These are phyloP conservation scores for Dione juno DNA, from an alignment of 2,888 invertebrate species.

Conservation along the genomic window DNA sequence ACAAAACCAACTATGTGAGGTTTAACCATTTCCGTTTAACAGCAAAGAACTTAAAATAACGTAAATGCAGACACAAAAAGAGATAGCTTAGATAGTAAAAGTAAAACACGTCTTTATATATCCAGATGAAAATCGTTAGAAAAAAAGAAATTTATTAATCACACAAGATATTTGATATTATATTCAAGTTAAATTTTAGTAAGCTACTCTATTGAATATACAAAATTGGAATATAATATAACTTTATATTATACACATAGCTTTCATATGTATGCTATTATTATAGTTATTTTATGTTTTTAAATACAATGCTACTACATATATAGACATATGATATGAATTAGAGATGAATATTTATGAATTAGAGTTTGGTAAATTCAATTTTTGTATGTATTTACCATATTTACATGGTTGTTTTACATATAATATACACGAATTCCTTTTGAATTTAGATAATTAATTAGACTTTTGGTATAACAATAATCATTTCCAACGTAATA, in stretches of 20 bases:
- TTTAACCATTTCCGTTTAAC: conserved; percentile 18
- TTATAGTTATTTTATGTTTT: background rate
- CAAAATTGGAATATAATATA: too few relatives aligned
- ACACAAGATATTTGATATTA: background rate
- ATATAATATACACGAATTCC: background rate
- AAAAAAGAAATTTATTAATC: conserved; percentile 4
- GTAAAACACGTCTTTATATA: conserved; percentile 13
- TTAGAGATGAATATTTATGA: background rate
- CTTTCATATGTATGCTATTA: background rate
- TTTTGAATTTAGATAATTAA: background rate
- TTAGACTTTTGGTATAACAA: background rate
- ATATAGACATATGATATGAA: too few relatives aligned
- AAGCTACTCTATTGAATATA: background rate
- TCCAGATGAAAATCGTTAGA: background rate
- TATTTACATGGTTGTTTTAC: background rate
- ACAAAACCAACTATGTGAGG: conserved; percentile 13
- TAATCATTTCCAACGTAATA: conserved; percentile 4
- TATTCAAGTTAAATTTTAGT: background rate
- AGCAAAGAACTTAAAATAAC: conserved; percentile 12
- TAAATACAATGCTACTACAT: background rate
- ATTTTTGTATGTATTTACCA: background rate
- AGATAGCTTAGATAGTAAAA: conserved; percentile 9
- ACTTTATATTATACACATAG: background rate
- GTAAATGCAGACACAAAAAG: conserved; percentile 16
- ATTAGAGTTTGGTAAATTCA: background rate